These are phyloP conservation scores for Rutilus rutilus DNA, from an alignment of 2,113 vertebrate species.

Conservation along the genomic window DNA sequence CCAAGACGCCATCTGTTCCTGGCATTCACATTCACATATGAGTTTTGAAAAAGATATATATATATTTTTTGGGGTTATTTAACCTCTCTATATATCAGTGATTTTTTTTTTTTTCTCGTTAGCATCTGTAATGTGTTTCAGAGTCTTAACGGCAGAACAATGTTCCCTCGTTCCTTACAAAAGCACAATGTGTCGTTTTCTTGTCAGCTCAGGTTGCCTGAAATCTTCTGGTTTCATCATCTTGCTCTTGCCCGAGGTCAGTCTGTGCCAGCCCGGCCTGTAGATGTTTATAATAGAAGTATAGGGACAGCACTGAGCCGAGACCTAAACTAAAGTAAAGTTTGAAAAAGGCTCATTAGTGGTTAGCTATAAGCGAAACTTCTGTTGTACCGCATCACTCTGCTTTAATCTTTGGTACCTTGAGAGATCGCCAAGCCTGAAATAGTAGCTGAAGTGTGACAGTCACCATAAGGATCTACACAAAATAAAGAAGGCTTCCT, in stretches of 20 bases:
- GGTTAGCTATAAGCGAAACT: neutral
- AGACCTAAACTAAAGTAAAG: slow-evolving; percentile 23
- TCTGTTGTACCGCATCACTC: neutral
- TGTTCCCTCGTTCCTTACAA: neutral
- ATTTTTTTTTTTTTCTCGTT: neutral
- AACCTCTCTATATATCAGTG: neutral
- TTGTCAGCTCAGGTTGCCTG: neutral
- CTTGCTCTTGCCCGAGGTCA: slow-evolving; percentile 19
- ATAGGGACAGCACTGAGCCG: neutral
- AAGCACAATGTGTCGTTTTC: neutral
- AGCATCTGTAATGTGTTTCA: neutral
- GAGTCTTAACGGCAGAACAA: neutral
- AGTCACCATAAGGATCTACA: neutral
- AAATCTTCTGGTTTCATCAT: slow-evolving; percentile 46
- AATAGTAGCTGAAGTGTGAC: slow-evolving; percentile 39
- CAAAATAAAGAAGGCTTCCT: slow-evolving; percentile 9
- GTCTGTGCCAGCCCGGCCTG: neutral
- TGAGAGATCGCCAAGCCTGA: slow-evolving; percentile 17
- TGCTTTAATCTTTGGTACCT: slow-evolving; percentile 18
- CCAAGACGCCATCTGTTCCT: slow-evolving; percentile 27
- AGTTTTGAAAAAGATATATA: neutral
- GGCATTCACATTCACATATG: neutral
- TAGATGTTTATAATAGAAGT: slow-evolving; percentile 20
- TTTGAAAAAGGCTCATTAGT: slow-evolving; percentile 26
- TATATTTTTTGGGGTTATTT: neutral